These are phyloP conservation scores for Empis livida DNA, from an alignment of 2,888 invertebrate genomes.

Conservation along the genomic window DNA sequence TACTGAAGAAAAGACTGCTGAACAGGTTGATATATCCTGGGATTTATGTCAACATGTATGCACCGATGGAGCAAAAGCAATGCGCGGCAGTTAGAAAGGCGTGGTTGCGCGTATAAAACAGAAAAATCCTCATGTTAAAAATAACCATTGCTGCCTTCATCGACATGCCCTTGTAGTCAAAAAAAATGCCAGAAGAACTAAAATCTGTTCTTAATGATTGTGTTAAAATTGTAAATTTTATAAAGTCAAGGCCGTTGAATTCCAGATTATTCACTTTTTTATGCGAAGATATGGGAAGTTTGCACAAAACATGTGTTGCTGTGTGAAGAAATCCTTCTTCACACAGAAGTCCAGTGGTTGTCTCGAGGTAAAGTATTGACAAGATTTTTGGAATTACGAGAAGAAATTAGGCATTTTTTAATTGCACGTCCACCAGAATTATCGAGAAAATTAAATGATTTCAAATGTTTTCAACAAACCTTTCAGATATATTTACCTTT, in stretches of 20 bases:
- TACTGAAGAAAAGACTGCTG: not conserved
- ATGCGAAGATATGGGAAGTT: not conserved
- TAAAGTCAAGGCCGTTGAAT: not conserved
- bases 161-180: not conserved
- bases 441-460: too few relatives aligned
- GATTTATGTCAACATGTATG: not conserved
- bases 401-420: not conserved
- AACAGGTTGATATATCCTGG: not conserved
- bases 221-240: constrained; percentile 2
- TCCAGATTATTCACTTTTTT: not conserved
- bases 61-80: constrained; percentile 12
- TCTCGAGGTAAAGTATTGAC: not conserved
- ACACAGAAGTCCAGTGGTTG: constrained; percentile 1
- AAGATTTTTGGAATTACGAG: not conserved
- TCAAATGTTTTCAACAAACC: not conserved
- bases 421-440: too few relatives aligned
- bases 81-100: not conserved
- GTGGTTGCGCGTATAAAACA: not conserved
- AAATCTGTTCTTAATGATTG: not conserved
- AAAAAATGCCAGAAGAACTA: not conserved
- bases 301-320: not conserved
- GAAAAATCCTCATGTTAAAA: not conserved
- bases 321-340: too few relatives aligned
- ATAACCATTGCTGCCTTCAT: not conserved
- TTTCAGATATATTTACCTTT: too few relatives aligned